Percentiles rank a stretch among this genome's conserved stretches.
phyloP scores from a whole-genome alignment of 1,140 invertebrate species.

The Batillaria attramentaria region DNA sequence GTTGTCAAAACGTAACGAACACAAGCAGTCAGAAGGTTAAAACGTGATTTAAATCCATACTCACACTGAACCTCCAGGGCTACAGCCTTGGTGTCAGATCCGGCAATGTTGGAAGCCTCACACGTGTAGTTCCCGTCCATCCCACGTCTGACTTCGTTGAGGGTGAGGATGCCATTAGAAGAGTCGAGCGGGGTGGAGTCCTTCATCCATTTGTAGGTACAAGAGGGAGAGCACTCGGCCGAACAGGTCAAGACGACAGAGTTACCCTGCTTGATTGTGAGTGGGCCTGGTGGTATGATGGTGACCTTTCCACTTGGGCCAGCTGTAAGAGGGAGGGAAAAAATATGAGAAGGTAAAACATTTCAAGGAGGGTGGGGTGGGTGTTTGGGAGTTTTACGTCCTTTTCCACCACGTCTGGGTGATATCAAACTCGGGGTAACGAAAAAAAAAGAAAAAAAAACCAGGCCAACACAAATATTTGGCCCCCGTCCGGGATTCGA shows the following conservation, averaged over 20 bases:
- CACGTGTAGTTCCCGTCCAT: constrained; percentile 17
- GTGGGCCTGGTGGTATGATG: constrained; percentile 21
- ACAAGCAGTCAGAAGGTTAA: too few relatives aligned
- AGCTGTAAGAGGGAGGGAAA: neutral
- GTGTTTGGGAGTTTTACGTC: too few relatives aligned
- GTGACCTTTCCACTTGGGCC: constrained; percentile 8
- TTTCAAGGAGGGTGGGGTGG: too few relatives aligned
- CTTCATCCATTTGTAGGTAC: constrained; percentile 23
- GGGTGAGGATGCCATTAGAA: neutral
- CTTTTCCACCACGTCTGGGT: too few relatives aligned
- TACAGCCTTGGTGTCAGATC: neutral
- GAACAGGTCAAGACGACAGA: constrained; percentile 31
- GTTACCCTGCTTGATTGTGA: constrained; percentile 23
- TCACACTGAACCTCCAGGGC: constrained; percentile 28
- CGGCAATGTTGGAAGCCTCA: constrained; percentile 14
- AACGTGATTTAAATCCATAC: neutral
- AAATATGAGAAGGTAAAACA: neutral
- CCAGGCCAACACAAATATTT: too few relatives aligned
- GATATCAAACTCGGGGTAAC: too few relatives aligned
- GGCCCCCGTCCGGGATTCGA: too few relatives aligned
- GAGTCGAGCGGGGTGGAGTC: neutral
- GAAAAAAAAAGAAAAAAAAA: too few relatives aligned
- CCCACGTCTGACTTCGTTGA: constrained; percentile 18
- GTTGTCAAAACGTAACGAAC: too few relatives aligned
- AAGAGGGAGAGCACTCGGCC: constrained; percentile 26